A percentile compares a stretch with the other conserved stretches of the same genome.
Conservation (phyloP, 2,113 vertebrate genomes). For the Calonectris borealis region DNA sequence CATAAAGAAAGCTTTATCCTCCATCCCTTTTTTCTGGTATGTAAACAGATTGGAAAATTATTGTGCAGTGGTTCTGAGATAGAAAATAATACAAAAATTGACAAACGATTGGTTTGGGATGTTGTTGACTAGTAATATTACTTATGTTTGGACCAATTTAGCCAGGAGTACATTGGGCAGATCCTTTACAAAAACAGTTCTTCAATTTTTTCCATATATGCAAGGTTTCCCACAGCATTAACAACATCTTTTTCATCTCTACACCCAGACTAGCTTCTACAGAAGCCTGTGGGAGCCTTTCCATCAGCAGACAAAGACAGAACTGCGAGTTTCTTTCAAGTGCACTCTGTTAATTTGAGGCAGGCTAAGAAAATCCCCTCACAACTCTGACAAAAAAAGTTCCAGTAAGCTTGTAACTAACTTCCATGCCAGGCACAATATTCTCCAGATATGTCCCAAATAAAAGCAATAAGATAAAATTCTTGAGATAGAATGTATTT, state of each 20-base stretch:
- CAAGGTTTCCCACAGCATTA: neutral
- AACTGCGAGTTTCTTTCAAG: neutral
- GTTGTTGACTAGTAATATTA: neutral
- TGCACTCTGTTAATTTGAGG: neutral
- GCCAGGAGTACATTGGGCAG: neutral
- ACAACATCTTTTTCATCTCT: neutral
- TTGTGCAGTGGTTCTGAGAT: neutral
- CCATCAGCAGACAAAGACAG: neutral
- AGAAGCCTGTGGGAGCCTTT: neutral
- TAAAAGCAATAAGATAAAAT: constrained; percentile 12
- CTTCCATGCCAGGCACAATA: neutral
- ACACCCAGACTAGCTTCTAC: neutral
- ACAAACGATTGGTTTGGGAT: neutral
- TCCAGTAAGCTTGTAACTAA: neutral
- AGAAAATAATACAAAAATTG: neutral
- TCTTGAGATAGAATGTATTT: neutral
- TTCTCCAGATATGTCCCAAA: neutral
- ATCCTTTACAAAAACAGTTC: neutral
- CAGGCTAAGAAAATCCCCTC: constrained; percentile 36
- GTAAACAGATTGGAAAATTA: neutral
- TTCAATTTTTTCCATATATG: neutral
- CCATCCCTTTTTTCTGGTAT: neutral
- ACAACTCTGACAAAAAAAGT: neutral
- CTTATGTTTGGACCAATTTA: constrained; percentile 19
- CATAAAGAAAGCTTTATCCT: neutral